A percentile compares a stretch with the other conserved stretches of the same genome.
phyloP scores from a whole-genome alignment of 2,113 vertebrate genomes.

The Xiphias gladius region DNA sequence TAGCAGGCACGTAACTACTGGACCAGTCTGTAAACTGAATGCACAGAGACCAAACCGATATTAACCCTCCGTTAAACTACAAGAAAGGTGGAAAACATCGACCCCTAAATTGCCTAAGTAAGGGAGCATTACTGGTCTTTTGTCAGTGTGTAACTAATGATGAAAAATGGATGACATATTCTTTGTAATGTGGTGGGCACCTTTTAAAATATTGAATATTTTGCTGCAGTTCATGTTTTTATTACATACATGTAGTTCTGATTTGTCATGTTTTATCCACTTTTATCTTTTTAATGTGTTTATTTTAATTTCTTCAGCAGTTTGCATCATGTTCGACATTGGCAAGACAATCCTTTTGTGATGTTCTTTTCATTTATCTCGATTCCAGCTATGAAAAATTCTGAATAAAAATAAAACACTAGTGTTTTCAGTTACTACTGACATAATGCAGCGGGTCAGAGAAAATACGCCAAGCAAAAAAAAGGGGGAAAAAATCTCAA shows the following conservation, averaged over 20 bases:
- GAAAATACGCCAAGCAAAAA: constrained; percentile 17
- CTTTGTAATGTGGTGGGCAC: not conserved
- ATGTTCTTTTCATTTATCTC: not conserved
- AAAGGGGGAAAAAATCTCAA: not conserved
- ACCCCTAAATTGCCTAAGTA: not conserved
- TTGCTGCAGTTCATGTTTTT: not conserved
- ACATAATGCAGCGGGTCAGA: not conserved
- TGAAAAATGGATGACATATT: not conserved
- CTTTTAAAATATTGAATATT: not conserved
- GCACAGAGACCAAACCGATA: not conserved
- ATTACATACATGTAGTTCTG: not conserved
- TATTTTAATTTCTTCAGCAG: not conserved
- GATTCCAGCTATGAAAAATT: not conserved
- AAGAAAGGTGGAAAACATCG: not conserved
- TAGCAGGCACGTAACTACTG: not conserved
- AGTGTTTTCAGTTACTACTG: not conserved
- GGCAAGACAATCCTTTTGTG: not conserved
- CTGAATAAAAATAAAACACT: constrained; percentile 1
- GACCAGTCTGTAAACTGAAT: not conserved
- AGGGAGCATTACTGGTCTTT: not conserved
- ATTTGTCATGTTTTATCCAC: not conserved
- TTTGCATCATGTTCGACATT: not conserved
- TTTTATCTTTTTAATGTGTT: not conserved
- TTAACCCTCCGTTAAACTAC: not conserved
- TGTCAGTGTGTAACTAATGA: not conserved